Conservation (phyloP, 2,113 vertebrate genomes). For the Pygoscelis adeliae region DNA sequence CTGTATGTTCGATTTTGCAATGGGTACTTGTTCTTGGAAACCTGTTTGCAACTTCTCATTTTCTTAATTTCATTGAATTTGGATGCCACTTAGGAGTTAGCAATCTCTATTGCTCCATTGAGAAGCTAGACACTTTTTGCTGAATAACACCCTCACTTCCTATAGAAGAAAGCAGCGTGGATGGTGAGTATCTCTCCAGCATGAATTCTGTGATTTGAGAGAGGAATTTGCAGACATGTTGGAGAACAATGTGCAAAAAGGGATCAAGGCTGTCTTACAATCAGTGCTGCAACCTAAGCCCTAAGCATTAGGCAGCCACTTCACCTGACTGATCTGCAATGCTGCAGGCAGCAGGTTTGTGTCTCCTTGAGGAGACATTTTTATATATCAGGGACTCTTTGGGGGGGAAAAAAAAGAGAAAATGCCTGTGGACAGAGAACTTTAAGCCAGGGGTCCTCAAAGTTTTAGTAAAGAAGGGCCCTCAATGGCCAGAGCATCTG, state of each 20-base stretch:
- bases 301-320: not conserved
- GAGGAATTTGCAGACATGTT: not conserved
- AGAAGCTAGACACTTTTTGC: not conserved
- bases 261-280: not conserved
- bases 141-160: not conserved
- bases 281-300: not conserved
- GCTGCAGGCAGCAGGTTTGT: not conserved
- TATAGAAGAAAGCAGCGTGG: not conserved
- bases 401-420: rapidly evolving
- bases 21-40: not conserved
- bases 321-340: not conserved
- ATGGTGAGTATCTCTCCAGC: not conserved
- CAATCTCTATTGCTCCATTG: not conserved
- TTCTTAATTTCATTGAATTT: not conserved
- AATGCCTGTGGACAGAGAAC: not conserved
- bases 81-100: not conserved
- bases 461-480: not conserved
- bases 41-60: not conserved
- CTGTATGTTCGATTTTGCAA: not conserved
- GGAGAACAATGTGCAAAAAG: not conserved
- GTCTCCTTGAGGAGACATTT: not conserved
- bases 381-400: not conserved
- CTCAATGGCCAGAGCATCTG: not conserved
- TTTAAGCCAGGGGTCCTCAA: not conserved
- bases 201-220: not conserved